phyloP scores from a whole-genome alignment of 2,113 vertebrate genomes.

The Dasyurus viverrinus region DNA sequence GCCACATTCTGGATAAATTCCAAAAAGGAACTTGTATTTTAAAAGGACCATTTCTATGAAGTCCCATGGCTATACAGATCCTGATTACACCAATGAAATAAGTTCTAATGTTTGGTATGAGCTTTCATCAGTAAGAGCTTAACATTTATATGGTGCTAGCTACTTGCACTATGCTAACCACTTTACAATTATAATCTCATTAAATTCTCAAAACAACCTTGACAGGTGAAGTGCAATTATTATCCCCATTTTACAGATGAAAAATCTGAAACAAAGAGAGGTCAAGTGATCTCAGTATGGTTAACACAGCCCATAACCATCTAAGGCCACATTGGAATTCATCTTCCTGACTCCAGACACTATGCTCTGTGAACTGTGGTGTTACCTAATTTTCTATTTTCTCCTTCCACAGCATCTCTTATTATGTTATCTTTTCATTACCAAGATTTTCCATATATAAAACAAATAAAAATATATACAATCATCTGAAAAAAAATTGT shows the following conservation, averaged over 20 bases:
- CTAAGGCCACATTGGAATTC: background rate
- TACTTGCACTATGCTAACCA: background rate
- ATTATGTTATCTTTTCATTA: background rate
- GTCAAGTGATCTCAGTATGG: background rate
- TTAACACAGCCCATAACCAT: background rate
- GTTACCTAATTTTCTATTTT: background rate
- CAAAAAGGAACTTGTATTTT: conserved; percentile 26
- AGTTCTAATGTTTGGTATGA: conserved; percentile 25
- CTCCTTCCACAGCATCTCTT: background rate
- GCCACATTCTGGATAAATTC: conserved; percentile 44
- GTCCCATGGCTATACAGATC: background rate
- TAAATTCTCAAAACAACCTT: background rate
- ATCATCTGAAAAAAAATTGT: background rate
- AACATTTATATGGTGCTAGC: background rate
- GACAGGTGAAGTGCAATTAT: background rate
- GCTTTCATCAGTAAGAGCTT: background rate
- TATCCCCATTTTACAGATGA: background rate
- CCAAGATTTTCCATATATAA: background rate
- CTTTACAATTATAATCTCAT: background rate
- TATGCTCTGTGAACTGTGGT: background rate
- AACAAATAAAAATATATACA: background rate
- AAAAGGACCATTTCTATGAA: conserved; percentile 15
- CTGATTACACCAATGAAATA: conserved; percentile 36
- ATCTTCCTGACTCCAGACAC: background rate
- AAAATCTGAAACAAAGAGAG: background rate